These are phyloP conservation scores for Mechanitis mazaeus DNA, from an alignment of 2,888 invertebrate genomes.

Conservation along the genomic window DNA sequence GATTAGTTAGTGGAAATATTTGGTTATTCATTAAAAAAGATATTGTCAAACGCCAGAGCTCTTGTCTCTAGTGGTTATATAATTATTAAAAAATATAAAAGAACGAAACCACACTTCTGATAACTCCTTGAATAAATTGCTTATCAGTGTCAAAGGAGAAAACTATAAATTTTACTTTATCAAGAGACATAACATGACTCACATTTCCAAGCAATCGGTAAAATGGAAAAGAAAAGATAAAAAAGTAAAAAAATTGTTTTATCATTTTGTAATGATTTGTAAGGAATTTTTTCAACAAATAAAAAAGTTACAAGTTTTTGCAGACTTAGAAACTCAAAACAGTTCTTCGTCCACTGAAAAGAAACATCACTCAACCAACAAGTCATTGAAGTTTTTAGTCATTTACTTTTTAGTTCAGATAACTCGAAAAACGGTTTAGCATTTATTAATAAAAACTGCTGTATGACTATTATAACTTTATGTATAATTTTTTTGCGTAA, in stretches of 20 bases:
- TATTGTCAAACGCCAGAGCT: neutral
- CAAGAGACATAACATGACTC: slow-evolving; percentile 33
- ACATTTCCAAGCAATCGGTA: slow-evolving; percentile 15
- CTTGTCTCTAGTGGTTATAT: no score
- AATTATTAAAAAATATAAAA: neutral
- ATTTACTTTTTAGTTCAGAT: slow-evolving; percentile 1
- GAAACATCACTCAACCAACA: slow-evolving; percentile 4
- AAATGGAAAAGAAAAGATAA: slow-evolving; percentile 26
- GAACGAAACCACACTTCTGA: slow-evolving; percentile 34
- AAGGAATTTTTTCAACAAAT: neutral
- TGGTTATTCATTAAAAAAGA: neutral
- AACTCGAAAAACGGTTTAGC: no score
- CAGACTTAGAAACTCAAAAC: neutral
- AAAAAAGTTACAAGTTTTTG: neutral
- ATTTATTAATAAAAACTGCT: no score
- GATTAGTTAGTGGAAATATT: slow-evolving; percentile 9
- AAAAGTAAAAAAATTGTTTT: slow-evolving; percentile 13
- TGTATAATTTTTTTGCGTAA: no score
- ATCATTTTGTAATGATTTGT: neutral
- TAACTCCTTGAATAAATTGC: slow-evolving; percentile 54
- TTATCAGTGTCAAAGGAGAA: slow-evolving; percentile 41
- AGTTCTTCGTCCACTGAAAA: neutral
- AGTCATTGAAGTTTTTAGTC: slow-evolving; percentile 2
- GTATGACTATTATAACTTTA: no score
- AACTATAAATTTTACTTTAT: slow-evolving; percentile 58